Conservation (phyloP, 1,140 invertebrate genomes). For the Drosophila sulfurigaster region DNA sequence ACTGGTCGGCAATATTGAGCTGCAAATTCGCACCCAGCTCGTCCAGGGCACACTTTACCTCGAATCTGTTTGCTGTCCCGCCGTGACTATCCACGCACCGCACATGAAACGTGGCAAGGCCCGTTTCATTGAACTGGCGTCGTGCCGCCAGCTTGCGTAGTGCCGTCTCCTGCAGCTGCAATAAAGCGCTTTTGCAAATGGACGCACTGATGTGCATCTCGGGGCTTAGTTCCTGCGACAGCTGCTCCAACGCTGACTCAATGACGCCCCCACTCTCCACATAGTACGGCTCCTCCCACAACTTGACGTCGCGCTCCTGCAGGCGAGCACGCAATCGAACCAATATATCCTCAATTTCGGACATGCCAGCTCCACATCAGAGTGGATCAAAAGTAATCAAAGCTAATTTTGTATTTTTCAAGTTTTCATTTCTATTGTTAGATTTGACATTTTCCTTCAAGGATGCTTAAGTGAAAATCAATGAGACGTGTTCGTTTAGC, state of each 20-base stretch:
- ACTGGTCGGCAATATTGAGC: constrained; percentile 85
- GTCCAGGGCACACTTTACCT: constrained; percentile 64
- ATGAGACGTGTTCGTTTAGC: background rate
- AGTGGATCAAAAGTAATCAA: background rate
- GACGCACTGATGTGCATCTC: constrained; percentile 86
- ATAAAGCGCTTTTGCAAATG: constrained; percentile 86
- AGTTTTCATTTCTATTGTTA: background rate
- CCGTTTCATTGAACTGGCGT: constrained; percentile 88
- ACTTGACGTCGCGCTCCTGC: constrained; percentile 86
- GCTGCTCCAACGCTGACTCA: constrained; percentile 85
- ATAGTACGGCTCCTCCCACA: constrained; percentile 90
- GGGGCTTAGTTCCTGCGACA: constrained; percentile 86
- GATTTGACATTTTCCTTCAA: background rate
- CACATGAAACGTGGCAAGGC: constrained; percentile 84
- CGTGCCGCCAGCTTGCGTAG: constrained; percentile 88
- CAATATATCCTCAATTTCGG: constrained; percentile 53
- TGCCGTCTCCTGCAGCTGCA: constrained; percentile 88
- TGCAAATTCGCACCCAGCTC: constrained; percentile 86
- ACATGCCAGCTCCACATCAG: constrained; percentile 35
- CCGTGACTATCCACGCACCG: constrained; percentile 62
- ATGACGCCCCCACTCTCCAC: constrained; percentile 82
- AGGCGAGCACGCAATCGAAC: constrained; percentile 48
- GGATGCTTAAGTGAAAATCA: background rate
- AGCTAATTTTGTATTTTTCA: constrained; percentile 11
- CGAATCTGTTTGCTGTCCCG: constrained; percentile 56